Evolutionary conservation across 35 echinoderm and acorn worm species (phyloP), one percentile per base, ranked within the genome.

Genomic region (Amphiura filiformis): DNA sequence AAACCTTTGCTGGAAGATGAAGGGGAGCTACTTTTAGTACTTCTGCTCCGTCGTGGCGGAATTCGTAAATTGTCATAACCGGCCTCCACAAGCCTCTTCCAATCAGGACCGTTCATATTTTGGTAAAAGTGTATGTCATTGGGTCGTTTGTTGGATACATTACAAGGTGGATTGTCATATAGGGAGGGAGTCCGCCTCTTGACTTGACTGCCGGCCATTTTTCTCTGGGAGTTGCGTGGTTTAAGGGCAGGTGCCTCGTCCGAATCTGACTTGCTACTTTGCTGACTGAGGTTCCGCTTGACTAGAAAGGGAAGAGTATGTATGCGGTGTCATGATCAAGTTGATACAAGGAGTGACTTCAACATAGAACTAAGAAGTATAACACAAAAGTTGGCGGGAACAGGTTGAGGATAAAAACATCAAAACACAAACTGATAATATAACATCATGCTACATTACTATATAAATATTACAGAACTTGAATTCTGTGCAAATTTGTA

Each of bases 51-150:
- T 41, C 88, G 88, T 65, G 79, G 81, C 18, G 75, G 57, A 30
- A 88, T 79, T 56, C 91, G 40, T 39, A 93, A 81, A 80, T 93
- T 93, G 82, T 93, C 91, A 40, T 93, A 93, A 23, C 91, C 91
- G 18, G 91, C 84, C 20, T 93, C 91, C 5, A 93, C 64, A 34
- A 93, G 80, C n/a, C 78, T 82, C 77, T 83, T 82, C 91, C 86
- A 88, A 75, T 93, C 91, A 0, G 86, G 91, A 37, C 81, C 81
- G 44, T 75, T 83, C 31, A 83, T 83, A 36, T 88, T 93, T 56
- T 88, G 79, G 85, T 93, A 82, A 61, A 34, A 38, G 80, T 44
- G 0, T 34, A 87, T 77, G 52, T 83, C 91, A 56, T 88, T 87
- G 11, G 82, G 80, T 26, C 76, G 80, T 61, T 93, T 83, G 34